Base-by-base conservation (phyloP, 2,888 invertebrate genomes). In the Pseudococcus jackbeardsleyi region DNA sequence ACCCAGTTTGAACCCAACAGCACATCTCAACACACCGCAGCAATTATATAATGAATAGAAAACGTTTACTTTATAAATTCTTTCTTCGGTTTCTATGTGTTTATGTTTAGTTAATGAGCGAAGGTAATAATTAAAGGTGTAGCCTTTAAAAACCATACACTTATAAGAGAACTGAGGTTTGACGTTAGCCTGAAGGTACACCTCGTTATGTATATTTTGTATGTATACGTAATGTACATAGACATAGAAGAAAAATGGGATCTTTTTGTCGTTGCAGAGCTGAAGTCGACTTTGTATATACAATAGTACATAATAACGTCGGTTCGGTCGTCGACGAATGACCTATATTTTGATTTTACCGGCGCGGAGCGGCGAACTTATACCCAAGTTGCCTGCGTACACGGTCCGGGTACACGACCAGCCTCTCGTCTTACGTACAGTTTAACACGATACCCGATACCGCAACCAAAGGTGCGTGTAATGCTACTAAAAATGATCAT, bases 31-130 rank as follows among this genome's bases (percentile, higher is more conserved):
- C 22, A 22, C 8, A 64, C 12, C 64, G 64, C 22, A 72, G 72
- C 72, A 72, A 72, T 72, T 72, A 72, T 72, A 72, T 72, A 72
- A 72, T 72, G 72, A 72, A 72, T 72, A 72, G 72, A 72, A 72
- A 72, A 72, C 72, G 72, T 72, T 72, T 72, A 72, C 72, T 72
- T 39, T 72, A 33, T 72, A 72, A 39, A 72, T 39, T 39, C 39
- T 72, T 33, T 72, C 68, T 68, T 11, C 26, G 12, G 72, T 72
- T 33, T 72, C 33, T 26, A 33, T 72, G 15, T 72, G 72, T 72
- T 72, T 72, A 33, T 33, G 72, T 33, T 72, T 72, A 17, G 72
- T 72, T 72, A 72, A 72, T 72, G 72, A 72, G 17, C 72, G 72
- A 72, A 72, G 72, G 72, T 72, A 72, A 72, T 72, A 72, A 72